A percentile compares a stretch with the other conserved stretches of the same genome.
phyloP scores from a whole-genome alignment of 2,888 invertebrate species.

The Gonocerus acuteangulatus region DNA sequence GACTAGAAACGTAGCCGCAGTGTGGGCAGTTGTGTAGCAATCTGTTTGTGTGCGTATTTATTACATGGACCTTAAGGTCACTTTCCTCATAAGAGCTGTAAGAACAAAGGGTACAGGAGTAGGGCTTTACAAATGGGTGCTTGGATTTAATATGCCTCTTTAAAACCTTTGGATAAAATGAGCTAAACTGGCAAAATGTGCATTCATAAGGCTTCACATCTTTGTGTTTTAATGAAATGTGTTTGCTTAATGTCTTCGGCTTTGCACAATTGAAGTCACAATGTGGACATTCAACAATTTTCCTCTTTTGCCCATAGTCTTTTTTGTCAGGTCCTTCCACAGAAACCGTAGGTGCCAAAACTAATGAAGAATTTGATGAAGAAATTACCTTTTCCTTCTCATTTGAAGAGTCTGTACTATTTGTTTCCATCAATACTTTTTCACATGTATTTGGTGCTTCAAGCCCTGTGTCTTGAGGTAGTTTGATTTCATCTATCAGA shows the following conservation, averaged over 20 bases:
- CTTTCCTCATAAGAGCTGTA: background rate
- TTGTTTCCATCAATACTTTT: too few relatives aligned
- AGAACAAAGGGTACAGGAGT: background rate
- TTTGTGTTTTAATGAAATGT: background rate
- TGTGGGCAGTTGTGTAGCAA: background rate
- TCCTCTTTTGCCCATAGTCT: too few relatives aligned
- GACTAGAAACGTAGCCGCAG: background rate
- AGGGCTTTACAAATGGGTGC: background rate
- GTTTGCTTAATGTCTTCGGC: background rate
- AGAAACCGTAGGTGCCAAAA: too few relatives aligned
- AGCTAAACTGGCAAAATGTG: background rate
- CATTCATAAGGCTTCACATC: background rate
- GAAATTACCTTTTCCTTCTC: too few relatives aligned
- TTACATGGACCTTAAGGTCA: background rate
- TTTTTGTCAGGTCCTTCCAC: too few relatives aligned
- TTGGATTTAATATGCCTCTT: background rate
- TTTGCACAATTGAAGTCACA: background rate
- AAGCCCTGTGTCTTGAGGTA: too few relatives aligned
- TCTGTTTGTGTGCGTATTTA: background rate
- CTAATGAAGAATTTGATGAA: too few relatives aligned
- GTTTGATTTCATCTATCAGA: too few relatives aligned
- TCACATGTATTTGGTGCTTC: too few relatives aligned
- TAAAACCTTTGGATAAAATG: background rate
- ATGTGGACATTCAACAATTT: background rate
- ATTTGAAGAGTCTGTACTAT: too few relatives aligned